Percentiles rank a stretch among this genome's conserved stretches.
Conservation (phyloP, 2,797 vertebrate genomes). For the Mormyrus proboscirostris region DNA sequence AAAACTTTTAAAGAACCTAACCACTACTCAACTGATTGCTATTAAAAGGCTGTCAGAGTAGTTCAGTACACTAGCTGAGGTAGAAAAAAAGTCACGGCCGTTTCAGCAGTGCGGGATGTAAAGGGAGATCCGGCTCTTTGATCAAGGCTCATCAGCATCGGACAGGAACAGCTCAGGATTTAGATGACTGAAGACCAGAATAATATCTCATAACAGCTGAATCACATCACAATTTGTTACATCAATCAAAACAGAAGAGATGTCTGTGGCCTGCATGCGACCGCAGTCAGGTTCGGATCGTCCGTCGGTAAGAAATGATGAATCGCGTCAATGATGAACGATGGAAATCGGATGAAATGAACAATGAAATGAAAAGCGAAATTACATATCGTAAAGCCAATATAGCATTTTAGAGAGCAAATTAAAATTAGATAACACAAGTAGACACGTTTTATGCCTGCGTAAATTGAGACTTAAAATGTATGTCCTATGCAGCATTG, state of each 20-base stretch:
- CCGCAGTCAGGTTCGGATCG: not conserved
- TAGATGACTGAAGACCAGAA: not conserved
- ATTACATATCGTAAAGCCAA: not conserved
- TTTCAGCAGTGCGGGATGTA: not conserved
- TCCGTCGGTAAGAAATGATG: not conserved
- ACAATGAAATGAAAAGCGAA: not conserved
- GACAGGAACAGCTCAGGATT: not conserved
- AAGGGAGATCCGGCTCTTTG: not conserved
- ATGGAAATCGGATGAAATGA: not conserved
- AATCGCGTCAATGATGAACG: not conserved
- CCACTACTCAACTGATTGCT: not conserved
- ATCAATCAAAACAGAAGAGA: not conserved
- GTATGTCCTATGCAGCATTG: not conserved
- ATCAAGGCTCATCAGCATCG: not conserved
- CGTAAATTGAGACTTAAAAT: not conserved
- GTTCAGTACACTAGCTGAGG: not conserved
- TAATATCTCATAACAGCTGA: conserved; percentile 36
- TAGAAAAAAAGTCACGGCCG: not conserved
- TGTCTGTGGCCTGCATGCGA: not conserved
- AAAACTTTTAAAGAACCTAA: not conserved
- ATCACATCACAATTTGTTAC: conserved; percentile 27
- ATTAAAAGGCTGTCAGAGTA: not conserved
- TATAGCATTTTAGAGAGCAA: not conserved
- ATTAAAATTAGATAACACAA: not conserved
- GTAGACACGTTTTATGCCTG: not conserved